These are phyloP conservation scores for Buteo buteo DNA, from an alignment of 2,113 vertebrate species.

Conservation along the genomic window DNA sequence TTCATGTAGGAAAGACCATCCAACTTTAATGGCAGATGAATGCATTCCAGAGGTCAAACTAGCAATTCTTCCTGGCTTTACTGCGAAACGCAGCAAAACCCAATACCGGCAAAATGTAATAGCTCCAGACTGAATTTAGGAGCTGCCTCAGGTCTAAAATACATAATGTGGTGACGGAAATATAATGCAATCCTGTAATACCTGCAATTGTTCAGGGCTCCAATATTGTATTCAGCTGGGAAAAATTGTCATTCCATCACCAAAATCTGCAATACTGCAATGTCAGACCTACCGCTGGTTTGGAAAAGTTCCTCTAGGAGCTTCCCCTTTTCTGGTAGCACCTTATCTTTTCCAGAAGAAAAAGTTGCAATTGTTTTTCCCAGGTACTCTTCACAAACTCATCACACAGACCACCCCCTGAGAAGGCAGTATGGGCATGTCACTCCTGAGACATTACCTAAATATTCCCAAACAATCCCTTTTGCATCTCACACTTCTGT, in stretches of 20 bases:
- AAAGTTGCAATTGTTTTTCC: not conserved
- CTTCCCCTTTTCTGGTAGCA: not conserved
- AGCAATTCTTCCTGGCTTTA: not conserved
- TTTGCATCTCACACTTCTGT: not conserved
- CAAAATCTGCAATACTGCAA: not conserved
- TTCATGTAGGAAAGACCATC: not conserved
- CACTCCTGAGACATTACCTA: not conserved
- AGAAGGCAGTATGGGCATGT: no score
- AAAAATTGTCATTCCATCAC: not conserved
- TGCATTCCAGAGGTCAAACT: not conserved
- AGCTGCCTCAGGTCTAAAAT: not conserved
- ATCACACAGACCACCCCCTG: not conserved
- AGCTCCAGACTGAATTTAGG: not conserved
- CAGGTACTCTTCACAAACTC: not conserved
- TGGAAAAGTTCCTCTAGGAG: not conserved
- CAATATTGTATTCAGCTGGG: not conserved
- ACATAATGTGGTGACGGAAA: not conserved
- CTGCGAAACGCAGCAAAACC: not conserved
- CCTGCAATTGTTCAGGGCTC: not conserved
- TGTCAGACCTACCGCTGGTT: not conserved
- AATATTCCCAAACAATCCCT: not conserved
- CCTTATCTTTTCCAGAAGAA: not conserved
- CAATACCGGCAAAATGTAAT: not conserved
- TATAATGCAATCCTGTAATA: not conserved
- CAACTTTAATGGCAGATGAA: not conserved